Conservation (phyloP, 2,888 invertebrate genomes). For the Mesopsocus fuscifrons region DNA sequence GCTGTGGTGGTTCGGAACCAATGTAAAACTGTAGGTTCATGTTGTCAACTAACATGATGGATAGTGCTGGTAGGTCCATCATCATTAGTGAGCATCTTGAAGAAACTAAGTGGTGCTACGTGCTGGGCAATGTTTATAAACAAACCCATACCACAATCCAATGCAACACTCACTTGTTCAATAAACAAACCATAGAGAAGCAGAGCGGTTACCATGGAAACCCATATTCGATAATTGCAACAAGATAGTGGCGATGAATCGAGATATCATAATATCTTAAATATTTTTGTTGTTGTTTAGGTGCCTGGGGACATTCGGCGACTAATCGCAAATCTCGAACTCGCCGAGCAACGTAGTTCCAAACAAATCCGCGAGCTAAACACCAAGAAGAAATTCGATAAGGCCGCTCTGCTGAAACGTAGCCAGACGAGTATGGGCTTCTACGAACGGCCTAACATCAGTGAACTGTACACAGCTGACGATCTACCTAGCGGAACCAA, state of each 20-base stretch:
- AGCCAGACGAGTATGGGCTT: constrained; percentile 8
- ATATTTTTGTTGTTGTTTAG: too few species aligned
- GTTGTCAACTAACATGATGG: too few species aligned
- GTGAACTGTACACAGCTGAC: constrained; percentile 1
- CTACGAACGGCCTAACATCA: background rate
- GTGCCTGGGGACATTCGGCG: constrained; percentile 19
- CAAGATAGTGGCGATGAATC: constrained; percentile 13
- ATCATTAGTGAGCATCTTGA: too few species aligned
- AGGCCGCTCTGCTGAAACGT: background rate
- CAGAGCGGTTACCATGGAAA: too few species aligned
- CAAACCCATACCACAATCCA: too few species aligned
- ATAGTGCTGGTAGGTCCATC: too few species aligned
- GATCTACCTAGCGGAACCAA: constrained; percentile 9
- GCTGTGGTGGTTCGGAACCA: too few species aligned
- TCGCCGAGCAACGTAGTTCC: constrained; percentile 20
- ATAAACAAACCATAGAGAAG: too few species aligned
- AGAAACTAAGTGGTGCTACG: constrained; percentile 21
- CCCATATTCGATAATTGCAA: too few species aligned
- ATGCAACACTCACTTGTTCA: too few species aligned
- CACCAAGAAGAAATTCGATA: constrained; percentile 1
- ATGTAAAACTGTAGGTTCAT: too few species aligned
- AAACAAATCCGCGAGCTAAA: constrained; percentile 7
- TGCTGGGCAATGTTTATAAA: too few species aligned
- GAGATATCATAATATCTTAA: constrained; percentile 16
- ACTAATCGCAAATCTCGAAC: constrained; percentile 22